Evolutionary conservation across 2,888 invertebrate genomes (phyloP).

Genomic region (Lasius fuliginosus): DNA sequence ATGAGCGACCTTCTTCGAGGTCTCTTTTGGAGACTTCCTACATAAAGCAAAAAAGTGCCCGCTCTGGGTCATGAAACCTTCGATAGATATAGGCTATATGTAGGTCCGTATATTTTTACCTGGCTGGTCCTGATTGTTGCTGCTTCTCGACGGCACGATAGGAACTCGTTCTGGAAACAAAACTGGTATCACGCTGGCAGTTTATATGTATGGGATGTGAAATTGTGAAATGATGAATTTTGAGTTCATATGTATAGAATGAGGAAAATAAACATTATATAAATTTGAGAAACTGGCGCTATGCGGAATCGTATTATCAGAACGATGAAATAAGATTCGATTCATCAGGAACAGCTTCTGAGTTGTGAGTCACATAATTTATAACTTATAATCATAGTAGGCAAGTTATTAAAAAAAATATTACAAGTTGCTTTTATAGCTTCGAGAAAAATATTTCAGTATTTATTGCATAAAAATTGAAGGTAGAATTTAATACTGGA

Average conservation of each 20-base stretch:
- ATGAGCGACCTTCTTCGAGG: conserved; percentile 54
- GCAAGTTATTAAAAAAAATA: background rate
- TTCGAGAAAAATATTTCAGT: background rate
- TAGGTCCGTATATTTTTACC: conserved; percentile 59
- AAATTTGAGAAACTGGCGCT: background rate
- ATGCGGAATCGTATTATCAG: background rate
- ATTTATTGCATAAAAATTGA: background rate
- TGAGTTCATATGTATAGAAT: conserved; percentile 27
- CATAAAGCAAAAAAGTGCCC: conserved; percentile 53
- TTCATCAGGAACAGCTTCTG: background rate
- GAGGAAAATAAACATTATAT: conserved; percentile 5
- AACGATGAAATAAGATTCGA: background rate
- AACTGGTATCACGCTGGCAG: conserved; percentile 60
- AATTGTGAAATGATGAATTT: background rate
- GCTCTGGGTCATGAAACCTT: conserved; percentile 66
- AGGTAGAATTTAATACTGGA: background rate
- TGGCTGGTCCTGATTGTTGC: conserved; percentile 63
- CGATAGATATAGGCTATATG: conserved; percentile 60
- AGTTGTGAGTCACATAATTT: background rate
- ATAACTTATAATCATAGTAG: background rate
- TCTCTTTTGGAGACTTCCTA: conserved; percentile 32
- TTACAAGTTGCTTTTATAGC: background rate
- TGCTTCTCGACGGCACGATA: conserved; percentile 61
- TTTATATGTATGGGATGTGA: background rate
- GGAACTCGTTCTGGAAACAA: conserved; percentile 71